Evolutionary conservation across 2,888 invertebrate genomes (phyloP), one percentile per base, ranked within the genome.

Genomic region (Apamea crenata): DNA sequence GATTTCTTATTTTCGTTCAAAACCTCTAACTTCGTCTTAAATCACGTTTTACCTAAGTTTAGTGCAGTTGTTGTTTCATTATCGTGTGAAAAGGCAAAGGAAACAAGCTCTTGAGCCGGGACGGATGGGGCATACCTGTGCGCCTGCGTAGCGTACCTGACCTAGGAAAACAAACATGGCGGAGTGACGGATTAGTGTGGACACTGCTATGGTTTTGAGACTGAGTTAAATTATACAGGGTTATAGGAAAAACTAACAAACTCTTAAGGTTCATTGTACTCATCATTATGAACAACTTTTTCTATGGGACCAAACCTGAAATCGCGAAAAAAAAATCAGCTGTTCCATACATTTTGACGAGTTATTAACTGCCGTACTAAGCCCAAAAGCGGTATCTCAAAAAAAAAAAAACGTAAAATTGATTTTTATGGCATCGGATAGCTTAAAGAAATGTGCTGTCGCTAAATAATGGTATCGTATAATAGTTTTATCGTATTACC

Each of bases 141-240:
- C 94, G 94, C 91, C 83, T 89, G 93, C 94, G 95, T 94, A 94
- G 87, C 92, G 89, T 96, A 96, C 96, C 96, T 97, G 96, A 96
- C 95, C 96, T 96, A 96, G 96, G 96, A 96, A 96, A 96, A 96
- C 96, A 96, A 96, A 95, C 92, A 95, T 93, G 90, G 91, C 87
- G 87, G 86, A 81, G 79, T 87, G 80, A 78, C 63, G 78, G 76
- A 72, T 78, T 93, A 93, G 61, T 77, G 82, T 92, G 94, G 96
- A 96, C 81, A 66, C 36, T 69, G 53, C 66, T 40, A 44, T 32
- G 67, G 47, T 75, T 21, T 32, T 77, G 25, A 47, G 29, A 68
- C 2, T 8, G 29, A n/a, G 7, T 4, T 44, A 8, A 44, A 12
- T 72, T 56, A 25, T 40, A 40, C 40, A 40, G 6, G 40, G 40